These are phyloP conservation scores for Phoenicopterus ruber DNA, from an alignment of 2,113 vertebrate species.

Conservation along the genomic window DNA sequence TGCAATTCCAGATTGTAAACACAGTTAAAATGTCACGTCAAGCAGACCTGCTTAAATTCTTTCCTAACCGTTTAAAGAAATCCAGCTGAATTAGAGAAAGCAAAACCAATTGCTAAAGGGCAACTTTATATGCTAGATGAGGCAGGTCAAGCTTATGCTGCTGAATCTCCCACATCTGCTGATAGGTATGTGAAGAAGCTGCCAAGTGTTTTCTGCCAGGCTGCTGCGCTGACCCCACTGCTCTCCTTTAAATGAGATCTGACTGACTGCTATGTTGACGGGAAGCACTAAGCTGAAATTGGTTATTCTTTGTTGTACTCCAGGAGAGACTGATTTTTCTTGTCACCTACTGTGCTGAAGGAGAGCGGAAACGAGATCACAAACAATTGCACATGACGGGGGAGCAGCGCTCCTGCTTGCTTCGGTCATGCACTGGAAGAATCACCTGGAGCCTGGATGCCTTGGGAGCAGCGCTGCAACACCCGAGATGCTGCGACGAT, in stretches of 20 bases:
- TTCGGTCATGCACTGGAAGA: accelerated
- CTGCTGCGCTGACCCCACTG: neutral
- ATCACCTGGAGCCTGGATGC: neutral
- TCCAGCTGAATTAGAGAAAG: neutral
- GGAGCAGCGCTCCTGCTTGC: neutral
- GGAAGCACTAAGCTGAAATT: neutral
- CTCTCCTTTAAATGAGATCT: neutral
- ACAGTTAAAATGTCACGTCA: neutral
- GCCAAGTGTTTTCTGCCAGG: neutral
- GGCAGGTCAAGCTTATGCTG: neutral
- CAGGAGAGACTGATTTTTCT: neutral
- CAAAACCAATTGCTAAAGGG: neutral
- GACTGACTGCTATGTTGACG: neutral
- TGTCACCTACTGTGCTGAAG: neutral
- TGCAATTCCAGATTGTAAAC: neutral
- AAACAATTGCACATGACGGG: neutral
- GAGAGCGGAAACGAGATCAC: neutral
- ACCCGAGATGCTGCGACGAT: accelerated
- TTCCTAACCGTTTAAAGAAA: neutral
- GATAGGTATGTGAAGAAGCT: neutral
- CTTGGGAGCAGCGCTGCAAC: neutral
- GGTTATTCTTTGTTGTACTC: neutral
- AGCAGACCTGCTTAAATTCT: neutral
- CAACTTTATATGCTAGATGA: neutral
- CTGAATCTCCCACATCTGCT: neutral